Base-by-base conservation (phyloP, 2,797 vertebrate species). In the Anolis apletophallus region DNA sequence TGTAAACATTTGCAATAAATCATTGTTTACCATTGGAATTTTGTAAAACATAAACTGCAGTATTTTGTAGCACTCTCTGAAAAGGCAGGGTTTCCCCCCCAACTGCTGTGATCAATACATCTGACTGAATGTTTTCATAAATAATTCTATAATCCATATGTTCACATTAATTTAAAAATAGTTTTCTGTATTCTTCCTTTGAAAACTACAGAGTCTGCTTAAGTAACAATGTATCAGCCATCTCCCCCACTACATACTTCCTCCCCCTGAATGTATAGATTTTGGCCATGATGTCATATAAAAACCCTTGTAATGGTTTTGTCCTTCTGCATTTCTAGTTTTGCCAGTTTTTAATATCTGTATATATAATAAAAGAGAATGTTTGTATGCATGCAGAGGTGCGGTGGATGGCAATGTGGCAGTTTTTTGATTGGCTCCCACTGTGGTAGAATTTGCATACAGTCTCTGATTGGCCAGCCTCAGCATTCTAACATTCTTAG, bases 1-100 rank as follows among this genome's bases (percentile, higher is more conserved):
- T 61, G n/a, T 52, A 26, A 52, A 82, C 55, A 14, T 82, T 82
- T 72, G 50, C 46, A 50, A 82, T 67, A 85, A 83, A 88, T 85
- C 73, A 55, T 54, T 82, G 74, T 85, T 81, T 85, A 73, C 74
- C 26, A 26, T 55, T 40, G 50, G 68, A 85, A 78, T 82, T 67
- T 73, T 72, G 36, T 73, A 79, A 64, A 72, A 72, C 75, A 55
- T 79, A 72, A 82, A 88, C 55, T 50, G 21, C 29, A 55, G 19
- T 46, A 13, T 46, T 85, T 40, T 67, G 57, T 80, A 75, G 21
- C 2, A 54, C 19, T 46, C 23, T 9, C 12, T 77, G 74, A 85
- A 78, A 46, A 50, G 36, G 36, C 68, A 52, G 36, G 57, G 4
- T 55, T 79, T 57, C 72, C 5, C 21, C 10, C 17, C 29, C 52